Evolutionary conservation across 2,797 vertebrate genomes (phyloP).

Genomic region (Spheniscus humboldti): DNA sequence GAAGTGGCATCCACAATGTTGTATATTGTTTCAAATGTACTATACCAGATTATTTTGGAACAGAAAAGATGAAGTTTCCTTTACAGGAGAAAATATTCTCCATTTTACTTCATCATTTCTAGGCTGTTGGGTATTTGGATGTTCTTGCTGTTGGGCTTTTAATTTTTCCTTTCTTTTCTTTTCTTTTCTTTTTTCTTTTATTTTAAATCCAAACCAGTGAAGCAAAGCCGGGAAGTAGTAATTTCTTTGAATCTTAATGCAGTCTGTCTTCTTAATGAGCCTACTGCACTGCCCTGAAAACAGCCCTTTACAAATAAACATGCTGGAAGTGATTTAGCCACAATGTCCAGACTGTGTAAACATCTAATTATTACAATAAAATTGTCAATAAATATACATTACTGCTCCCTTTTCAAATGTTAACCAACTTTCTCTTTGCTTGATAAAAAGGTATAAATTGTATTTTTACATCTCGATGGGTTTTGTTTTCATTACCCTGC

Average conservation of each 20-base stretch:
- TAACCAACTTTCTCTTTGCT: constrained; percentile 73
- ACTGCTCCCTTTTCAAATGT: constrained; percentile 75
- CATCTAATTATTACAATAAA: constrained; percentile 80
- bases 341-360: constrained; percentile 79
- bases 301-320: constrained; percentile 75
- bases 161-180: neutral
- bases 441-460: constrained; percentile 75
- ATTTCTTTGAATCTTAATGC: constrained; percentile 63
- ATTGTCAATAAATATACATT: constrained; percentile 79
- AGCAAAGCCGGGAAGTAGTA: constrained; percentile 28
- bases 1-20: neutral
- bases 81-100: constrained; percentile 24
- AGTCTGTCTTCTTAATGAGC: constrained; percentile 77
- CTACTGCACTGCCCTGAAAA: constrained; percentile 62
- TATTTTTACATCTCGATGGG: constrained; percentile 65
- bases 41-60: constrained; percentile 15
- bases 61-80: neutral
- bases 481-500: constrained; percentile 70
- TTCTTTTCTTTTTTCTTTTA: neutral
- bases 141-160: neutral
- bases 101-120: constrained; percentile 54
- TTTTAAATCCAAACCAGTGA: constrained; percentile 26
- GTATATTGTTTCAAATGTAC: neutral
- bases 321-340: constrained; percentile 77
- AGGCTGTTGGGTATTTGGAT: neutral